Evolutionary conservation across 1,140 invertebrate genomes (phyloP).

Genomic region (Cephus cinctus): DNA sequence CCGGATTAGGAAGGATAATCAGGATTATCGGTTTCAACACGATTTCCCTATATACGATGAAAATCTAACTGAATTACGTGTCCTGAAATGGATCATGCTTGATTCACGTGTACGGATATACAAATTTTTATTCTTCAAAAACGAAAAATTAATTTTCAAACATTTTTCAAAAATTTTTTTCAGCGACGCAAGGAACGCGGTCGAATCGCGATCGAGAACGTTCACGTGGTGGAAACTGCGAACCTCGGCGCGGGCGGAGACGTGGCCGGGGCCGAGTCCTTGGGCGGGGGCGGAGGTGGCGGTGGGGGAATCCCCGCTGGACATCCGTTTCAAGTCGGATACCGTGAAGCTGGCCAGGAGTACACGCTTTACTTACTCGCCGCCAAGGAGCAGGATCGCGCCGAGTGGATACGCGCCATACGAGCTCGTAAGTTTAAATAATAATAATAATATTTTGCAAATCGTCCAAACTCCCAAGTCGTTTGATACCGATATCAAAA

Average conservation of each 20-base stretch:
- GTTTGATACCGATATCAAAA: not conserved
- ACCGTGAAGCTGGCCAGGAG: conserved; percentile 68
- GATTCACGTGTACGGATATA: too few relatives aligned
- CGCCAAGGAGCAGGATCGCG: conserved; percentile 66
- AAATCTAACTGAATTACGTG: too few relatives aligned
- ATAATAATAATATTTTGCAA: not conserved
- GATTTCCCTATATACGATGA: too few relatives aligned
- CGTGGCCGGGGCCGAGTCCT: conserved; percentile 35
- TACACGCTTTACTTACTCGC: conserved; percentile 79
- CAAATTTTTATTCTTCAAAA: too few relatives aligned
- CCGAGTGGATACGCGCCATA: conserved; percentile 76
- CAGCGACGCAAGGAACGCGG: conserved; percentile 79
- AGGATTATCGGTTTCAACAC: too few relatives aligned
- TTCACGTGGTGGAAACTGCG: conserved; percentile 75
- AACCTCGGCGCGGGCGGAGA: conserved; percentile 53
- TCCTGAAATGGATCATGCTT: too few relatives aligned
- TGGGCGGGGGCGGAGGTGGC: conserved; percentile 32
- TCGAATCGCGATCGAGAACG: conserved; percentile 68
- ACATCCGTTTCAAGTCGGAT: conserved; percentile 71
- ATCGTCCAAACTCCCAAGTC: not conserved
- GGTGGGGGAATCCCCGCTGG: conserved; percentile 49
- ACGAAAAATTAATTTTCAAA: too few relatives aligned
- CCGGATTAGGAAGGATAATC: too few relatives aligned
- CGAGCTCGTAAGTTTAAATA: conserved; percentile 63
- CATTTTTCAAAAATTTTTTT: too few relatives aligned